phyloP scores from a whole-genome alignment of 2,888 invertebrate genomes.

The Watsonalla binaria region DNA sequence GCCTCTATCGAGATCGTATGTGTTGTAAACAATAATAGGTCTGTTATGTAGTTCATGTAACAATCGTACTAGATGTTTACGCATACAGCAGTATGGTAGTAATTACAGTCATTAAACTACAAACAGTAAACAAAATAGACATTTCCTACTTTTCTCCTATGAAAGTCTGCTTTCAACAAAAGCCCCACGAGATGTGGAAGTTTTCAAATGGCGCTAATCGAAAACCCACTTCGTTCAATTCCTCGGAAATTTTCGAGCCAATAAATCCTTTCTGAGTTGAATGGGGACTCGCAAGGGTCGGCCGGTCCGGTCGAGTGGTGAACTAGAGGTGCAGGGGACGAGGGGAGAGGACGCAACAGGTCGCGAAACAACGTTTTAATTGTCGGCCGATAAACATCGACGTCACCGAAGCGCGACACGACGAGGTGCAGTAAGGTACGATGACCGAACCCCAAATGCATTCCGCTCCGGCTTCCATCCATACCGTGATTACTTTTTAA shows the following conservation, averaged over 20 bases:
- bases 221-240: conserved; percentile 22
- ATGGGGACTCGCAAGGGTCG: conserved; percentile 36
- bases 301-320: conserved; percentile 38
- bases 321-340: conserved; percentile 27
- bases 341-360: conserved; percentile 66
- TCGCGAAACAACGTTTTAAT: conserved; percentile 75
- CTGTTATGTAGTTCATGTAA: conserved; percentile 26
- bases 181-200: conserved; percentile 4
- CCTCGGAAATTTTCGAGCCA: conserved; percentile 33
- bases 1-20: conserved; percentile 60
- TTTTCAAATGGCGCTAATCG: conserved; percentile 19
- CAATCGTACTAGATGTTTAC: conserved; percentile 12
- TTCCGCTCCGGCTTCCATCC: conserved; percentile 29
- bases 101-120: neutral
- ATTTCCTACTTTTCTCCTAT: neutral
- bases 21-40: conserved; percentile 56
- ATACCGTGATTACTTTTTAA: neutral
- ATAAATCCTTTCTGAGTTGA: conserved; percentile 37
- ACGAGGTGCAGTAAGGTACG: conserved; percentile 48
- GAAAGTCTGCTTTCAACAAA: neutral
- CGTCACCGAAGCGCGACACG: conserved; percentile 67
- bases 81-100: neutral
- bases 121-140: neutral
- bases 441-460: conserved; percentile 68
- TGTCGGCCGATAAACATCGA: conserved; percentile 70